These are phyloP conservation scores for Myotis davidii DNA, from an alignment of 2,113 vertebrate species.

Conservation along the genomic window DNA sequence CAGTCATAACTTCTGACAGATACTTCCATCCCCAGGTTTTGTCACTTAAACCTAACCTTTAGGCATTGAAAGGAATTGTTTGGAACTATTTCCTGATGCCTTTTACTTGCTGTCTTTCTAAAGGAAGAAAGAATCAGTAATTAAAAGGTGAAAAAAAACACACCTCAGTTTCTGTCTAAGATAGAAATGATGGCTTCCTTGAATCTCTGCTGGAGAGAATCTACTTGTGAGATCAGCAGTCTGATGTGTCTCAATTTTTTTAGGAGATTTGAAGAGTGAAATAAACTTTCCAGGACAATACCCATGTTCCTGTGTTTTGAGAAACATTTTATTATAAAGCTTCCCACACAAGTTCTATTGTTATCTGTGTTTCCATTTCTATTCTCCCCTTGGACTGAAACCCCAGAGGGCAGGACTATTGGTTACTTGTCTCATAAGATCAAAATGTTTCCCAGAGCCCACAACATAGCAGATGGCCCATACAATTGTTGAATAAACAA, in stretches of 20 bases:
- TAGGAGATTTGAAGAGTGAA: not conserved
- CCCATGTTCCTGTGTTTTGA: not conserved
- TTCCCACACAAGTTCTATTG: not conserved
- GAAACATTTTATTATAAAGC: not conserved
- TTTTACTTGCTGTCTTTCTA: constrained; percentile 41
- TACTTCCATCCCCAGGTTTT: not conserved
- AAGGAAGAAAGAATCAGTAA: not conserved
- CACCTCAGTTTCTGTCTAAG: not conserved
- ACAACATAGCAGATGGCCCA: not conserved
- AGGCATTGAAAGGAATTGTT: not conserved
- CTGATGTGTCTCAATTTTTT: not conserved
- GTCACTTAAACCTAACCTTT: not conserved
- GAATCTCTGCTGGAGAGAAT: not conserved
- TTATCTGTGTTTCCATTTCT: not conserved
- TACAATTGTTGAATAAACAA: not conserved
- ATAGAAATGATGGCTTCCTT: not conserved
- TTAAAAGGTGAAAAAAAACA: not conserved
- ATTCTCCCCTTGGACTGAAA: not conserved
- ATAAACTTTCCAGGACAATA: not conserved
- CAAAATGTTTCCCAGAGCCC: not conserved
- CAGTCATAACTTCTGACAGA: not conserved
- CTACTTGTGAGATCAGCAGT: not conserved
- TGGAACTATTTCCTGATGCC: not conserved
- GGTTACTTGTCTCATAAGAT: not conserved
- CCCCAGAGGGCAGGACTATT: not conserved